Conservation (phyloP, 1,140 invertebrate species). For the Hesperophylax magnus region DNA sequence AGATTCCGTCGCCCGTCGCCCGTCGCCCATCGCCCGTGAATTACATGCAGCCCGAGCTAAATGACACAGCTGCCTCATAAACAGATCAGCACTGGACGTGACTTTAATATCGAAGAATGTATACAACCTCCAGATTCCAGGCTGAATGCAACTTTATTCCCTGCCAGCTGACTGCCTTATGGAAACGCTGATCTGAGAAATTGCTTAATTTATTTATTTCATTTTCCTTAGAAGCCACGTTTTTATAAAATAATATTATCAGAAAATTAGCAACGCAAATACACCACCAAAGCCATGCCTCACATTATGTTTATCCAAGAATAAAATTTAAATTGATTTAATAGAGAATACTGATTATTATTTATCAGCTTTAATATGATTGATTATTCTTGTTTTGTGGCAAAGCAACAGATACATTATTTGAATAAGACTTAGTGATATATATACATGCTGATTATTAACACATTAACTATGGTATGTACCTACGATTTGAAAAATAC, state of each 20-base stretch:
- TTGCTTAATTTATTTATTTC: constrained; percentile 26
- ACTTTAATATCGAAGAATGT: background rate
- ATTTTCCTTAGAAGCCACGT: background rate
- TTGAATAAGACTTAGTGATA: no score
- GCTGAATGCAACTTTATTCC: background rate
- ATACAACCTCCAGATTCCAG: background rate
- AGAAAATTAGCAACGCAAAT: background rate
- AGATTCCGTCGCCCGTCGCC: background rate
- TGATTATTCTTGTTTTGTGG: no score
- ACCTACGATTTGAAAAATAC: no score
- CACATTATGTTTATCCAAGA: no score
- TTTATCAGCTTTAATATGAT: no score
- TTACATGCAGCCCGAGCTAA: background rate
- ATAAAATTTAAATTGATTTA: no score
- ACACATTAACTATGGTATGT: no score
- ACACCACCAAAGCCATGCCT: no score
- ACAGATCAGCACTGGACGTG: constrained; percentile 3
- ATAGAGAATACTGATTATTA: no score
- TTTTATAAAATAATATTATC: background rate
- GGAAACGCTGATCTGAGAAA: constrained; percentile 1
- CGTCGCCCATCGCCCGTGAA: background rate
- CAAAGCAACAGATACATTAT: no score
- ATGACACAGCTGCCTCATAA: constrained; percentile 16
- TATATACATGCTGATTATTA: no score
- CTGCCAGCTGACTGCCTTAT: background rate